A percentile compares a stretch with the other conserved stretches of the same genome.
Conservation (phyloP, 2,888 invertebrate genomes). For the Metalampra italica region DNA sequence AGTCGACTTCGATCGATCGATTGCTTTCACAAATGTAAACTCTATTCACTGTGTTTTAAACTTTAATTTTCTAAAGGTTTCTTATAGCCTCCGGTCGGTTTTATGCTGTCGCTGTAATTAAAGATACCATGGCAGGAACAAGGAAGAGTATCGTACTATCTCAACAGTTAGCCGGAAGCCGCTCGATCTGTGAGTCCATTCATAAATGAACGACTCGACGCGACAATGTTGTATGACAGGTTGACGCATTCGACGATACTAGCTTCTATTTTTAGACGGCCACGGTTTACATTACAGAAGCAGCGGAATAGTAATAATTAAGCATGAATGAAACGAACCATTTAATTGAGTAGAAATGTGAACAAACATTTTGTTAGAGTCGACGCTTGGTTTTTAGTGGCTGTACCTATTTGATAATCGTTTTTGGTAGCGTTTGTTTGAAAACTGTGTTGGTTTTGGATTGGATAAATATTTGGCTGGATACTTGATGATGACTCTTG, state of each 20-base stretch:
- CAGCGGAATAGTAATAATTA: constrained; percentile 51
- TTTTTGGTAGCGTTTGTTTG: constrained; percentile 24
- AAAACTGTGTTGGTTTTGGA: constrained; percentile 17
- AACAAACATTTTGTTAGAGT: constrained; percentile 62
- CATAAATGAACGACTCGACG: constrained; percentile 66
- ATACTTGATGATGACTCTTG: constrained; percentile 13
- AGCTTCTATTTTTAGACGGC: constrained; percentile 42
- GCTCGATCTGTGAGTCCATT: constrained; percentile 77
- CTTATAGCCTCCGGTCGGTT: constrained; percentile 43
- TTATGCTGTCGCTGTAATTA: constrained; percentile 67
- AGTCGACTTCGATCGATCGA: constrained; percentile 56
- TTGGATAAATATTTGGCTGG: constrained; percentile 26
- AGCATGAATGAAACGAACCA: constrained; percentile 71
- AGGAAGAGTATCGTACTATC: constrained; percentile 79
- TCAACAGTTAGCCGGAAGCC: constrained; percentile 77
- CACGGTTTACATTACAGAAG: constrained; percentile 45
- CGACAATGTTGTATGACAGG: constrained; percentile 69
- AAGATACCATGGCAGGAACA: constrained; percentile 77
- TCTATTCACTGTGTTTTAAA: constrained; percentile 37
- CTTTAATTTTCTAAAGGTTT: constrained; percentile 25
- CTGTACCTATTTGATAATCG: constrained; percentile 29
- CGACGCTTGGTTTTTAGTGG: constrained; percentile 31
- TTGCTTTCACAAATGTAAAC: constrained; percentile 35
- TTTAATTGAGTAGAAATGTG: constrained; percentile 71
- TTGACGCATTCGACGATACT: constrained; percentile 43